Conservation (phyloP, 2,888 invertebrate species). For the Parelbella ahira region DNA sequence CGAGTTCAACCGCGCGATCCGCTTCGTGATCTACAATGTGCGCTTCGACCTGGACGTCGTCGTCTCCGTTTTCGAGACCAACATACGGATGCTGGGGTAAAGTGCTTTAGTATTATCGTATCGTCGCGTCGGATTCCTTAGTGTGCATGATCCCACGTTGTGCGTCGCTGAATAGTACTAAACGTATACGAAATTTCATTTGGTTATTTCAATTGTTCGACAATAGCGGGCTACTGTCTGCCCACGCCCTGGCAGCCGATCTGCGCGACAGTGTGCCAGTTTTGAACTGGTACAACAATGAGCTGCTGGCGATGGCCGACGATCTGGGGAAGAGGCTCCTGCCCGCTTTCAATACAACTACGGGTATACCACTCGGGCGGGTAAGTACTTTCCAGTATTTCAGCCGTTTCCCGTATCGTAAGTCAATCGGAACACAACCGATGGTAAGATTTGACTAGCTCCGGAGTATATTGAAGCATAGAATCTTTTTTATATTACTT, state of each 20-base stretch:
- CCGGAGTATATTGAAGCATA: too few species aligned
- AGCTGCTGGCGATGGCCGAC: slow-evolving; percentile 93
- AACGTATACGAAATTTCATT: too few species aligned
- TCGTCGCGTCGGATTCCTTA: too few species aligned
- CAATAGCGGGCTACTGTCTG: slow-evolving; percentile 93
- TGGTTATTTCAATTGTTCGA: too few species aligned
- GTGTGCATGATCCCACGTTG: too few species aligned
- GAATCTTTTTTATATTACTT: too few species aligned
- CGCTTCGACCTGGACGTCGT: slow-evolving; percentile 96
- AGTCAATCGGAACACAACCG: too few species aligned
- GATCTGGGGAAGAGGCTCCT: slow-evolving; percentile 95
- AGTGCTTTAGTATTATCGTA: too few species aligned
- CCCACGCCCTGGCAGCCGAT: slow-evolving; percentile 92
- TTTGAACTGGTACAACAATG: slow-evolving; percentile 92
- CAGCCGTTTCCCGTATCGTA: too few species aligned
- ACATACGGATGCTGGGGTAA: slow-evolving; percentile 98
- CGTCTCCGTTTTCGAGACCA: slow-evolving; percentile 99
- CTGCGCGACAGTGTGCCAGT: slow-evolving; percentile 87
- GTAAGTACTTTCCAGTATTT: too few species aligned
- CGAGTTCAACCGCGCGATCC: slow-evolving; percentile 96
- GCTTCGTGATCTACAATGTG: slow-evolving; percentile 91
- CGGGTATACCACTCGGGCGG: slow-evolving; percentile 97
- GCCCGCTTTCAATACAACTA: slow-evolving; percentile 99
- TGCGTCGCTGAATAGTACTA: too few species aligned
- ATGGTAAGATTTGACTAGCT: too few species aligned